These are phyloP conservation scores for Brachionus koreanus DNA, from an alignment of 1,140 invertebrate species.

Conservation along the genomic window DNA sequence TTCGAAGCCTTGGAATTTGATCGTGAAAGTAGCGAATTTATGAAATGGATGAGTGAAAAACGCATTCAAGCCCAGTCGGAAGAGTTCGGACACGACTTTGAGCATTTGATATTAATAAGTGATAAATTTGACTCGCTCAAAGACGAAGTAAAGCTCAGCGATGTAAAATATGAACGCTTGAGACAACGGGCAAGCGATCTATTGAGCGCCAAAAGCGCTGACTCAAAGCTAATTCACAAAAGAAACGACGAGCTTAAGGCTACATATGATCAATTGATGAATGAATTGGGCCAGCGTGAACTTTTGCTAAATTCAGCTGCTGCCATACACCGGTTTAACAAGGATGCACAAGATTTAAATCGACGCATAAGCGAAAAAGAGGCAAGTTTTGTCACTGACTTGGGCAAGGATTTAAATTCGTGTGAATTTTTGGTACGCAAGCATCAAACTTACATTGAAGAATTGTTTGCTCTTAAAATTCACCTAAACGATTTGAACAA, in stretches of 20 bases:
- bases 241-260: constrained; percentile 6
- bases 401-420: not conserved
- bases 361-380: constrained; percentile 14
- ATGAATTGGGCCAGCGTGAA: not conserved
- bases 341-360: constrained; percentile 16
- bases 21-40: not conserved
- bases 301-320: not conserved
- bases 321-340: constrained; percentile 29
- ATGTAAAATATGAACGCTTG: not conserved
- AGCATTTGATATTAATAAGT: constrained; percentile 9
- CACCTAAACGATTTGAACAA: constrained; percentile 19
- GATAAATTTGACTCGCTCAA: constrained; percentile 14
- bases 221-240: constrained; percentile 2
- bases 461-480: not conserved
- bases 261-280: not conserved
- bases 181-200: not conserved
- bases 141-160: not conserved
- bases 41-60: constrained; percentile 29
- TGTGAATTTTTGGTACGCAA: constrained; percentile 35
- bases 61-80: constrained; percentile 24
- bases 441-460: constrained; percentile 8
- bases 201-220: not conserved
- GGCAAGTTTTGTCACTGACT: not conserved
- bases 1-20: constrained; percentile 22
- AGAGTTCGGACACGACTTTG: constrained; percentile 39